Conservation (phyloP, 2,113 vertebrate species). For the Syngnathus typhle region DNA sequence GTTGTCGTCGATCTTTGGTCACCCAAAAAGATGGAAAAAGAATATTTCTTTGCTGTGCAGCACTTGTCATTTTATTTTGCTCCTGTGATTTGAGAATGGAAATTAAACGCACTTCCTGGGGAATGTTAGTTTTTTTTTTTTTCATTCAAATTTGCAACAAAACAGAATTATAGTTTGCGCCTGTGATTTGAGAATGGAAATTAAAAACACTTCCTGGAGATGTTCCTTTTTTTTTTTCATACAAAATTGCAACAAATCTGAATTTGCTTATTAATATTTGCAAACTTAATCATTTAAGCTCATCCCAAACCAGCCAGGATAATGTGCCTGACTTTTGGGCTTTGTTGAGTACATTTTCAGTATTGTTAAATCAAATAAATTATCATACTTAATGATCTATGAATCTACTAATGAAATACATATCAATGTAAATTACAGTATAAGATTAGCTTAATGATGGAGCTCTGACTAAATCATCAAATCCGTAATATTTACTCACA, state of each 20-base stretch:
- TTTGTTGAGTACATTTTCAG: too few relatives aligned
- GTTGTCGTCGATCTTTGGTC: conserved; percentile 13
- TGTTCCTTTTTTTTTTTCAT: neutral
- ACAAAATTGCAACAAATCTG: too few relatives aligned
- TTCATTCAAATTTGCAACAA: too few relatives aligned
- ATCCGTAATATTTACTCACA: too few relatives aligned
- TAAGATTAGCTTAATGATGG: too few relatives aligned
- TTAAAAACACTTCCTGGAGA: conserved; percentile 16
- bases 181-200: conserved; percentile 56
- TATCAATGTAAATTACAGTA: too few relatives aligned
- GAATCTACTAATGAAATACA: too few relatives aligned
- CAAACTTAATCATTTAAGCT: neutral
- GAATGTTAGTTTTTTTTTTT: neutral
- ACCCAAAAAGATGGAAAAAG: conserved; percentile 7
- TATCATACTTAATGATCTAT: too few relatives aligned
- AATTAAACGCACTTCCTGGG: conserved; percentile 23
- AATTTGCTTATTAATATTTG: conserved; percentile 28
- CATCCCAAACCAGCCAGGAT: too few relatives aligned
- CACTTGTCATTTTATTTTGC: conserved; percentile 53
- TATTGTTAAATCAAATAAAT: too few relatives aligned
- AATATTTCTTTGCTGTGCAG: conserved; percentile 39
- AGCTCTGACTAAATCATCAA: too few relatives aligned
- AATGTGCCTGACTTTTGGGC: too few relatives aligned
- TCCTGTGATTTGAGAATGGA: conserved; percentile 57
- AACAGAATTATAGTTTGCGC: conserved; percentile 49